Evolutionary conservation across 1,140 invertebrate species (phyloP), one percentile per base, ranked within the genome.

Genomic region (Centruroides sculpturatus): DNA sequence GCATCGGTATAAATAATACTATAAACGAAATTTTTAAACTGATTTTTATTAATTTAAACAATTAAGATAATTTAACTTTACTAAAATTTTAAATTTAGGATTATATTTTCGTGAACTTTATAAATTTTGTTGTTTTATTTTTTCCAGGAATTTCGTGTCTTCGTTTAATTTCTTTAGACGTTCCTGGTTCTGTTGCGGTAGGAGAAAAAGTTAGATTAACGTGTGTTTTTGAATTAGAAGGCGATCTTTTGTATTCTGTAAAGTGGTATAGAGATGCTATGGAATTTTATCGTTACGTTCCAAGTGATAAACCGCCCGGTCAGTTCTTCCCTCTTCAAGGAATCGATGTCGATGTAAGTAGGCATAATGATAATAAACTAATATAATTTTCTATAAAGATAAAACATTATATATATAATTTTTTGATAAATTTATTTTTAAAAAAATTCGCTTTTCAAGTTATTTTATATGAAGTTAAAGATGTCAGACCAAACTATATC

Each of bases 301-400:
- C 86, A 5, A 77, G 81, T 48, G 84, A 86, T 63, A 74, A 75
- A 57, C 85, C 85, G 51, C 82, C 85, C 0, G 80, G 80, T n/a
- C 83, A 86, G 66, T 81, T 82, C 12, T 89, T 88, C 68, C 79
- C 81, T 35, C 71, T 85, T 56, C 80, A 83, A 4, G 87, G 87
- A 59, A 84, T 91, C 23, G 80, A 82, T 68, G 87, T 92, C 48
- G 85, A 90, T 74, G 84, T 92, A 78, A 84, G 84, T 84, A 73
- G 66, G 23, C 23, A 23, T 23, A 23, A 23, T 23, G 2, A 23
- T 23, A 41, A 41, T 41, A 41, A 41, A 41, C 49, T 34, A n/a
- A 12, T 34, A 51, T 51, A 34, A 34, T 51, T 51, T 51, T 51
- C 49, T 51, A 34, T 12, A 2, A 51, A 34, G 34, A 12, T 12